Evolutionary conservation across 2,888 invertebrate species (phyloP), one percentile per base, ranked within the genome.

Genomic region (Torymus auratus): DNA sequence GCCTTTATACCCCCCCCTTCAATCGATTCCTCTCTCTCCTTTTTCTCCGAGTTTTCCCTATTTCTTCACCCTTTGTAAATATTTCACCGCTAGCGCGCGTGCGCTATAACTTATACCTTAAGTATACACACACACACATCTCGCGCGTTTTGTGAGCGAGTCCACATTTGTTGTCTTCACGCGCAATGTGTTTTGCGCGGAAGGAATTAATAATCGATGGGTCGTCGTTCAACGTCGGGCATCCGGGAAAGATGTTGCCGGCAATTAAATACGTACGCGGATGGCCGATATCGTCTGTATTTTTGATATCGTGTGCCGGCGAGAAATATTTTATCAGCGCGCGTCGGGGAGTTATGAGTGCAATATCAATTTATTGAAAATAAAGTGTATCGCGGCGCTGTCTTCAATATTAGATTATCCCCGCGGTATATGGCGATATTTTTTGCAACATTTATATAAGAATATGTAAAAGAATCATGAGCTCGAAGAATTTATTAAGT

Each of bases 31-130:
- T 41, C 2, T 55, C 64, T 41, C 2, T 55, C 14, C 65, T 60
- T 20, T 13, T 56, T 70, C 65, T 20, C 53, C 17, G 52, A 53
- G 53, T 65, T 74, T 74, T 64, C 67, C 72, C 67, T 55, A 58
- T 80, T 80, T 76, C 77, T 81, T 77, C 81, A 73, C 77, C 81
- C 77, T 81, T 81, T 81, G 77, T 77, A 77, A 77, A 77, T 73
- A 73, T 81, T 81, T 81, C 81, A 77, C 53, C 77, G 53, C 65
- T 64, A 65, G 55, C 60, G 65, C 68, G 65, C 14, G 20, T 65
- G 20, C 12, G 14, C 61, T 17, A 20, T 75, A 80, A 74, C 58
- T 79, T 73, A 78, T 72, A 41, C 41, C 62, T 58, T 68, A 56
- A 69, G 58, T 23, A 28, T 41, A 61, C n/a, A 65, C 13, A 70